Evolutionary conservation across 1,140 invertebrate species (phyloP).

Genomic region (Limonius californicus): DNA sequence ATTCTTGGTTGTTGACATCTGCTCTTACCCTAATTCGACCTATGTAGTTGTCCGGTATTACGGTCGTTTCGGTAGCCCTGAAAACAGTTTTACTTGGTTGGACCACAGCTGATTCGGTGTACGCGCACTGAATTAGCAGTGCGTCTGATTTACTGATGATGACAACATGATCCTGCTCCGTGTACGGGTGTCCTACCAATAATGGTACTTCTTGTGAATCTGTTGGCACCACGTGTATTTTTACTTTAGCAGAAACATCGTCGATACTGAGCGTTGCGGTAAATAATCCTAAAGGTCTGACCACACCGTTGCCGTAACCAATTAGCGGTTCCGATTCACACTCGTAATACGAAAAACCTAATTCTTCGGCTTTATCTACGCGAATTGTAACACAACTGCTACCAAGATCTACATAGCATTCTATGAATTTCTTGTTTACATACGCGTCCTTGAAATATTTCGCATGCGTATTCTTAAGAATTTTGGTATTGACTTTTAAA

Average conservation of each 20-base stretch:
- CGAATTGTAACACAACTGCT: not conserved
- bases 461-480: not conserved
- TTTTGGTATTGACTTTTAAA: not conserved
- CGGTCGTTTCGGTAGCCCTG: not conserved
- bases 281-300: not conserved
- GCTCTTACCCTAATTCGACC: not conserved
- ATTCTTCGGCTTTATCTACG: not conserved
- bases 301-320: not conserved
- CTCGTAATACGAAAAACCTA: not conserved
- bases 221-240: not conserved
- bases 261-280: not conserved
- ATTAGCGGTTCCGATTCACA: not conserved
- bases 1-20: not conserved
- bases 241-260: not conserved
- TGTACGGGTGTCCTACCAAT: constrained; percentile 12
- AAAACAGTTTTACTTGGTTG: no score
- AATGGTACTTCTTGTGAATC: constrained; percentile 3
- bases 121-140: not conserved
- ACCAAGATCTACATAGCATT: not conserved
- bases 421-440: not conserved
- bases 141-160: not conserved
- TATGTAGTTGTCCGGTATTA: not conserved
- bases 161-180: not conserved
- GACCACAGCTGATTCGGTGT: no score
- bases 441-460: not conserved